Evolutionary conservation across 1,140 invertebrate genomes (phyloP), one percentile per base, ranked within the genome.

Genomic region (Sarcophaga bullata): DNA sequence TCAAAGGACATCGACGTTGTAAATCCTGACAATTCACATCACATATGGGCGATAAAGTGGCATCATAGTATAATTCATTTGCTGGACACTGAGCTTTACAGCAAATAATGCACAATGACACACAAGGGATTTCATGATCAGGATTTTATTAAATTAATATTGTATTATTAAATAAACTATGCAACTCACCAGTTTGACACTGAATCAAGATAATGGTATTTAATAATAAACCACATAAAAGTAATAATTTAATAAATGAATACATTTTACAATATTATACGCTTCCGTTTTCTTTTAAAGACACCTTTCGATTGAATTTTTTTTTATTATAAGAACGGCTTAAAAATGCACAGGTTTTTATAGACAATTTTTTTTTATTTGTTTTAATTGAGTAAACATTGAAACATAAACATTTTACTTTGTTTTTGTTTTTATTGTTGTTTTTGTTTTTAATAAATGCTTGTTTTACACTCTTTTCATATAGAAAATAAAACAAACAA

Each of bases 1-100:
- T 17, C 17, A 81, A 25, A 19, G 58, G 81, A 52, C 81, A 81
- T 49, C 13, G 68, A 73, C 81, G 81, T 37, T 72, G 47, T 46
- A 81, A 73, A 68, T 81, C 62, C 68, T 81, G 81, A 73, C 81
- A 81, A 68, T 81, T 81, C 3, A 73, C 81, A 73, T 81, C 81
- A 72, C 81, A 81, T 10, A 50, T 73, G 9, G 81, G 81, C n/a
- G 81, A 81, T 17, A 47, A 17, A n/a, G 80, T 62, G 19, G 15
- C n/a, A 81, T 73, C 73, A 73, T 73, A 81, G 25, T 73, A 81
- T 50, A 48, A n/a, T 68, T 81, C 81, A 81, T 81, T 73, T 8
- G 47, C 8, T n/a, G 6, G 58, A 81, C 81, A 81, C 47, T 72
- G 48, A 52, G 81, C 81, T 81, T 25, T 46, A 81, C 50, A 46